Conservation (phyloP, 2,113 vertebrate species). For the Alethe castanea region DNA sequence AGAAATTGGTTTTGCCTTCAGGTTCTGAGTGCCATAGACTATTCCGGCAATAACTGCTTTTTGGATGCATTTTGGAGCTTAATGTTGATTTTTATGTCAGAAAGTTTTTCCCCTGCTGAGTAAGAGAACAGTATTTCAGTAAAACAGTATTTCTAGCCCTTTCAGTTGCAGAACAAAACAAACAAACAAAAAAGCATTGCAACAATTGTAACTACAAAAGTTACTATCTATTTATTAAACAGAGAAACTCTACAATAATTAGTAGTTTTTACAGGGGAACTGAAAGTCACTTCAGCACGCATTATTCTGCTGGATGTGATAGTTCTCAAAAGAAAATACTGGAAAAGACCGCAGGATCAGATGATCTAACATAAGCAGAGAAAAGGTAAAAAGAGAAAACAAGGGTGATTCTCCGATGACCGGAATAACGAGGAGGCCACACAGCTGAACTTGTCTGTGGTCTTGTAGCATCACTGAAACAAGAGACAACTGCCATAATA, state of each 20-base stretch:
- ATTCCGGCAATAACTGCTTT: not conserved
- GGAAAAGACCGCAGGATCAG: not conserved
- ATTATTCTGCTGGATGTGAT: not conserved
- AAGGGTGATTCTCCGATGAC: not conserved
- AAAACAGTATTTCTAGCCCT: not conserved
- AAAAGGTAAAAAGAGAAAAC: not conserved
- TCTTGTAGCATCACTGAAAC: not conserved
- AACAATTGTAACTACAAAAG: not conserved
- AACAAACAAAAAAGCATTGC: not conserved
- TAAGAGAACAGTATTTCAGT: not conserved
- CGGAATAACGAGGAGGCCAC: not conserved
- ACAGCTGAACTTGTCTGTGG: not conserved
- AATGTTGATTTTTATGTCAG: not conserved
- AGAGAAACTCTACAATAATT: not conserved
- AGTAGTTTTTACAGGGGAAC: not conserved
- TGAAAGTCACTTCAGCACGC: not conserved
- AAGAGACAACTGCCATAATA: not conserved
- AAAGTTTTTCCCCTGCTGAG: not conserved
- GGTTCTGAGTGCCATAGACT: not conserved
- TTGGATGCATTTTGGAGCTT: not conserved
- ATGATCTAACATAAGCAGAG: not conserved
- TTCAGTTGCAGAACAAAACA: not conserved
- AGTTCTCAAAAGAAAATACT: not conserved
- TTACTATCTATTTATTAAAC: not conserved
- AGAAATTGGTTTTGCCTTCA: not conserved